Base-by-base conservation (phyloP, 2,797 vertebrate genomes). In the Xenops minutus region DNA sequence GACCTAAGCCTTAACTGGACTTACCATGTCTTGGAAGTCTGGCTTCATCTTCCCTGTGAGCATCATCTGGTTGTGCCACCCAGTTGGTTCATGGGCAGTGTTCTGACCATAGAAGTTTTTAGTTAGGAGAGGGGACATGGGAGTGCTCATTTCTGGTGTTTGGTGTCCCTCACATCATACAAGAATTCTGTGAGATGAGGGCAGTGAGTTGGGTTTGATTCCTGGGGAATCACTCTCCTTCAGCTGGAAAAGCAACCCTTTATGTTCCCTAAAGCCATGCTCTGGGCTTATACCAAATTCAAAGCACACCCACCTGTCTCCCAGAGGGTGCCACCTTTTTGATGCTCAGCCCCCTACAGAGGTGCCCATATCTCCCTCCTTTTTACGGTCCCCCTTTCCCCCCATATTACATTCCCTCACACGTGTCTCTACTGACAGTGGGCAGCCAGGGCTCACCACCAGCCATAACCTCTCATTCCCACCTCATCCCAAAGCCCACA, bases 381-480 rank as follows among this genome's bases (percentile, higher is more conserved):
- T 71, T 69, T 48, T 9, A 34, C 56, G 63, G 22, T 3, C 10
- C 51, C 32, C 2, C 21, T 41, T 6, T 15, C 13, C 7, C 12
- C 17, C 19, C 1, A 2, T 73, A 77, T 77, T 44, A 32, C 26
- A 10, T 46, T 73, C 27, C 14, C 30, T 76, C n/a, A 34, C 27
- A 0, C 0, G 0, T 24, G 37, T 17, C 58, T 59, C 67, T 12
- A 0, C 22, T 1, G 4, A 14, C 1, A 5, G 15, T 61, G 66
- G 32, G 41, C 61, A 88, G 39, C 29, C 63, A 64, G 80, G 18
- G 23, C 32, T 71, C 5, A 12, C 48, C n/a, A 39, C 29, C 30
- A 71, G 51, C 29, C 29, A 54, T 21, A 22, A 36, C 3, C 13
- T 12, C 7, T 83, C 32, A 23, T 64, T 54, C 36, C n/a, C 17